These are phyloP conservation scores for Platyura marginata DNA, from an alignment of 1,140 invertebrate species.

Conservation along the genomic window DNA sequence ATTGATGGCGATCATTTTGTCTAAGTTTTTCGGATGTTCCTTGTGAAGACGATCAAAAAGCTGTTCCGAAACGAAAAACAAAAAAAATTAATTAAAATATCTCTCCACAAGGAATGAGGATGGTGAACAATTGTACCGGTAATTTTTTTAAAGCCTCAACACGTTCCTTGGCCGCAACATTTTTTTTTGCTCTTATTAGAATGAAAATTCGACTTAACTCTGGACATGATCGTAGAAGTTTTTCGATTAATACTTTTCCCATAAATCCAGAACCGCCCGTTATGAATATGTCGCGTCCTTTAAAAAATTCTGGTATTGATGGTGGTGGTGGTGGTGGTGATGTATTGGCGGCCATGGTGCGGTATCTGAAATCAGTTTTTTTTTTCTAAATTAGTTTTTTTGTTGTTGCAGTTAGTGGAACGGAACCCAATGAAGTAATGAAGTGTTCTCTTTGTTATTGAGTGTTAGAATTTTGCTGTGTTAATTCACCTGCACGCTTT, in stretches of 20 bases:
- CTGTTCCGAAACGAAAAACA: too few relatives aligned
- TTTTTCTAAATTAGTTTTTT: too few relatives aligned
- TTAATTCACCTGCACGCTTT: too few relatives aligned
- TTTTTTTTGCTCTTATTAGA: slow-evolving; percentile 60
- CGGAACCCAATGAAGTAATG: too few relatives aligned
- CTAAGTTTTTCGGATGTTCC: slow-evolving; percentile 26
- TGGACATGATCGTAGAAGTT: slow-evolving; percentile 54
- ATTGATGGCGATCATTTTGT: slow-evolving; percentile 55
- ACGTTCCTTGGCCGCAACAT: slow-evolving; percentile 39
- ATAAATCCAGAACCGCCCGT: slow-evolving; percentile 60
- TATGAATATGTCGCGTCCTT: slow-evolving; percentile 33
- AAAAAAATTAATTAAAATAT: too few relatives aligned
- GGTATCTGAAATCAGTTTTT: too few relatives aligned
- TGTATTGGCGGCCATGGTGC: too few relatives aligned
- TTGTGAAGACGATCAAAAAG: slow-evolving; percentile 27
- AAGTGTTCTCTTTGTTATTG: too few relatives aligned
- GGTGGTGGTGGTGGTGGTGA: too few relatives aligned
- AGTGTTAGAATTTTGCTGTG: too few relatives aligned
- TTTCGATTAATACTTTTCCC: slow-evolving; percentile 75
- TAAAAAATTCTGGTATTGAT: slow-evolving; percentile 30
- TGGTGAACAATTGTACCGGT: slow-evolving; percentile 12
- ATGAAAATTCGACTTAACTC: slow-evolving; percentile 54
- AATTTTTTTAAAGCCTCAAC: slow-evolving; percentile 36
- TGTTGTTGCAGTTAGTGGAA: too few relatives aligned
- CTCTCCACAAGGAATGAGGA: too few relatives aligned